These are phyloP conservation scores for Brachionus calyciflorus DNA, from an alignment of 1,140 invertebrate species.

Conservation along the genomic window DNA sequence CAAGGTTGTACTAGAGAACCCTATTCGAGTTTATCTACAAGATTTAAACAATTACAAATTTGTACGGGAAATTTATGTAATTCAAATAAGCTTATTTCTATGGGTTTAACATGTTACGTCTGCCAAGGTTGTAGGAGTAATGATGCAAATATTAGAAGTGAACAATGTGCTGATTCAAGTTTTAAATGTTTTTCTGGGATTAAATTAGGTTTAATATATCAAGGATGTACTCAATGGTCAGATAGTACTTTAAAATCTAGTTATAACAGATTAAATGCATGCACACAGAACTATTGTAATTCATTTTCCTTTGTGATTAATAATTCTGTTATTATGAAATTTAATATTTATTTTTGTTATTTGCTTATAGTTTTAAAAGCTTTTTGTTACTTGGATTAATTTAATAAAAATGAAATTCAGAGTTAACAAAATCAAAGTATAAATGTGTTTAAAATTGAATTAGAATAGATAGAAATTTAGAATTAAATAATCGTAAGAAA, in stretches of 20 bases:
- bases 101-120: neutral
- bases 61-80: conserved; percentile 13
- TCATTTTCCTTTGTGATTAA: neutral
- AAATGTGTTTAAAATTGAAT: no score
- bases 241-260: neutral
- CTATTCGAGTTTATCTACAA: neutral
- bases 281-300: neutral
- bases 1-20: conserved; percentile 21
- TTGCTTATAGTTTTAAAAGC: no score
- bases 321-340: no score
- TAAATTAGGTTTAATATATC: conserved; percentile 32
- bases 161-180: neutral
- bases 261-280: neutral
- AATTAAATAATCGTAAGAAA: no score
- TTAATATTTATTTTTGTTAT: no score
- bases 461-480: no score
- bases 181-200: conserved; percentile 7
- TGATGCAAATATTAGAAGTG: neutral
- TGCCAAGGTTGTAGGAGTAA: conserved; percentile 21
- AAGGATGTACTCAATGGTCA: conserved; percentile 19
- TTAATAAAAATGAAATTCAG: no score
- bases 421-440: no score
- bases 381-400: no score
- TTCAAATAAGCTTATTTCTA: conserved; percentile 13
- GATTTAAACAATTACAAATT: conserved; percentile 1